Evolutionary conservation across 2,888 invertebrate species (phyloP).

Genomic region (Stictocephala bisonia): DNA sequence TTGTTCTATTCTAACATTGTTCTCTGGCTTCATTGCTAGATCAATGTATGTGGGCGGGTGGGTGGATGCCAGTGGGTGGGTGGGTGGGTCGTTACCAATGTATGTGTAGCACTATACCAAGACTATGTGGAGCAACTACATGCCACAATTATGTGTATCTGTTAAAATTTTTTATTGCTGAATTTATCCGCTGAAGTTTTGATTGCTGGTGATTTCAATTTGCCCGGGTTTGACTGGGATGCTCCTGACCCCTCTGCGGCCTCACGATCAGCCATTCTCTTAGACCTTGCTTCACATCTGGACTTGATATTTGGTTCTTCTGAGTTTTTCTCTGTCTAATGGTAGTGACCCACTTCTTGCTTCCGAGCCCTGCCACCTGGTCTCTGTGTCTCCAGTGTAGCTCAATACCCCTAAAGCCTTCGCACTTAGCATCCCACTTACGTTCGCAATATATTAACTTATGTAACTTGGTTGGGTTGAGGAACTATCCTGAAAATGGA

Average conservation of each 20-base stretch:
- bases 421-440: not conserved
- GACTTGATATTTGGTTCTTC: not conserved
- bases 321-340: not conserved
- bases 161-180: too few species aligned
- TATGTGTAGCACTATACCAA: too few species aligned
- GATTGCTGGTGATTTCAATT: conserved; percentile 17
- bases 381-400: not conserved
- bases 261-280: too few species aligned
- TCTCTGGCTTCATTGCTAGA: too few species aligned
- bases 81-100: too few species aligned
- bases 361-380: not conserved
- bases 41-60: too few species aligned
- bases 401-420: too few species aligned
- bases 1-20: too few species aligned
- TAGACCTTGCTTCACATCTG: not conserved
- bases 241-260: not conserved
- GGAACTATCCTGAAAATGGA: not conserved
- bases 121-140: too few species aligned
- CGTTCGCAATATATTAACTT: not conserved
- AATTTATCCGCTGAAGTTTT: not conserved
- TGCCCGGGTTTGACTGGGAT: not conserved
- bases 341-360: not conserved
- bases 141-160: not conserved
- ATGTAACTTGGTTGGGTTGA: not conserved
- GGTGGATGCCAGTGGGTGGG: too few species aligned